A percentile compares a stretch with the other conserved stretches of the same genome.
Conservation (phyloP, 2,888 invertebrate species). For the Monoplex corrugatus region DNA sequence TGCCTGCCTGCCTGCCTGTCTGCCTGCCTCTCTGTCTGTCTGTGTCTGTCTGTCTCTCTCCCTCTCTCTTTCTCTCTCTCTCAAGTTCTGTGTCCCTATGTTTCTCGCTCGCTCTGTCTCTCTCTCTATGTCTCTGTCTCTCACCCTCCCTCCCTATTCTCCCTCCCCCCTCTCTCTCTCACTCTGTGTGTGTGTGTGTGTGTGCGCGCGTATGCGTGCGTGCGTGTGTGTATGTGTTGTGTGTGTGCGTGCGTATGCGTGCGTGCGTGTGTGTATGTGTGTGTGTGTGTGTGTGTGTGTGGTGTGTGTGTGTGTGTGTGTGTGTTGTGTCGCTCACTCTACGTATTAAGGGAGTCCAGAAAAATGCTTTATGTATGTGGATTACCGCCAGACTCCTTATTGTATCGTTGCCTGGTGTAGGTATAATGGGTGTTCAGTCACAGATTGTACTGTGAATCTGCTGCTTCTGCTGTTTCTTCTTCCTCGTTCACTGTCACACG, state of each 20-base stretch:
- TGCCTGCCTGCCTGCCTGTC: background rate
- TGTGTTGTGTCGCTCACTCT: background rate
- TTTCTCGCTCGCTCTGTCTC: no score
- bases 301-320: background rate
- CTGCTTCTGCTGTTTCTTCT: no score
- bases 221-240: no score
- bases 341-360: background rate
- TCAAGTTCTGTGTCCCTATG: no score
- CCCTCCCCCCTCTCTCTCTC: background rate
- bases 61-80: background rate
- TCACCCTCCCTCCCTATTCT: background rate
- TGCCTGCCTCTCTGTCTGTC: background rate
- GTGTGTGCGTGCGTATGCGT: no score
- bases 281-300: constrained; percentile 6
- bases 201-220: no score
- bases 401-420: no score
- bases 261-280: background rate
- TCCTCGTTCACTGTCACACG: no score
- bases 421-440: no score
- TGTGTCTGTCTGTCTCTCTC: background rate
- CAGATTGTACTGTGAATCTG: no score
- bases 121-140: background rate
- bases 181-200: background rate
- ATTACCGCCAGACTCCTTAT: no score
- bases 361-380: no score